Evolutionary conservation across 1,140 invertebrate species (phyloP).

Genomic region (Pararge aegeria): DNA sequence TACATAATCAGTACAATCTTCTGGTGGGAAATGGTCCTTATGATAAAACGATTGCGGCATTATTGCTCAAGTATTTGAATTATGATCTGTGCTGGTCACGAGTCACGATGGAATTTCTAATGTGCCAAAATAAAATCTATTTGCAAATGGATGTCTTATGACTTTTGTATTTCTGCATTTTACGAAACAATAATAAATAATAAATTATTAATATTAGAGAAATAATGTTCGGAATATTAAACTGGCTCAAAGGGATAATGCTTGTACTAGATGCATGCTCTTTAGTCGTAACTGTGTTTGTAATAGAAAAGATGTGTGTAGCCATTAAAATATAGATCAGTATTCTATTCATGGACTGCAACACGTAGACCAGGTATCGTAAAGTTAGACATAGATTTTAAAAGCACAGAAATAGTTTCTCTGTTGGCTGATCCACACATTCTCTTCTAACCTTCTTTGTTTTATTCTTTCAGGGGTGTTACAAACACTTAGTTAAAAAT

Average conservation of each 20-base stretch:
- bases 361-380: conserved; percentile 39
- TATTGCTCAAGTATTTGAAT: conserved; percentile 46
- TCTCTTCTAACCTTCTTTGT: background rate
- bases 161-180: conserved; percentile 44
- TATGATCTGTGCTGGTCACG: conserved; percentile 54
- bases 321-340: conserved; percentile 46
- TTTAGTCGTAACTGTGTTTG: conserved; percentile 61
- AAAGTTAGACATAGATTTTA: conserved; percentile 40
- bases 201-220: conserved; percentile 2
- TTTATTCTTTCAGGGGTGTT: background rate
- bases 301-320: conserved; percentile 67
- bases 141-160: conserved; percentile 46
- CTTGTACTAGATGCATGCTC: conserved; percentile 61
- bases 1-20: background rate
- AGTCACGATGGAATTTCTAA: conserved; percentile 19
- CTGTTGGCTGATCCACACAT: background rate
- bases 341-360: conserved; percentile 54
- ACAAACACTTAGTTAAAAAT: background rate
- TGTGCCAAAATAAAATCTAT: conserved; percentile 54
- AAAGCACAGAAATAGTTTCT: conserved; percentile 33
- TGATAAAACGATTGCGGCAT: conserved; percentile 1
- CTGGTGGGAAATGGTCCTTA: background rate
- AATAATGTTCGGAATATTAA: conserved; percentile 7
- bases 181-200: conserved; percentile 19
- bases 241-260: conserved; percentile 27